Evolutionary conservation across 2,888 invertebrate species (phyloP).

Genomic region (Callimorpha dominula): DNA sequence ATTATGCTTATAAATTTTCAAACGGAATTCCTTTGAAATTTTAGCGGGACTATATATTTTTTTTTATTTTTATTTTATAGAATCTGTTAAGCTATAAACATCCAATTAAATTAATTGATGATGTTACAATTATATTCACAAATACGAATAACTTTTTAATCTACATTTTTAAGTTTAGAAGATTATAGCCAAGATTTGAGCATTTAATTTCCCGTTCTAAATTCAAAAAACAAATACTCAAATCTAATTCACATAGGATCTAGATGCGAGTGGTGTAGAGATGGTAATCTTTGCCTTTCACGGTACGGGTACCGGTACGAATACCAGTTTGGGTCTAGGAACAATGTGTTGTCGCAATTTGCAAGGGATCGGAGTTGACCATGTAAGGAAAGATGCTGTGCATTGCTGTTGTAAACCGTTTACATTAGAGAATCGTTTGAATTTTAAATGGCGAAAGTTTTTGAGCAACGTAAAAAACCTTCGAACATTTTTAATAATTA

Average conservation of each 20-base stretch:
- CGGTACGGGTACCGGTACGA: slow-evolving; percentile 37
- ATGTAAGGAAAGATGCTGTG: slow-evolving; percentile 63
- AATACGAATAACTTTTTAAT: background rate
- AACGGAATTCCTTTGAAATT: slow-evolving; percentile 49
- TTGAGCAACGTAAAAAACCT: background rate
- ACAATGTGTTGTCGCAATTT: slow-evolving; percentile 85
- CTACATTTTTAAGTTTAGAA: slow-evolving; percentile 13
- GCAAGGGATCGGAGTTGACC: slow-evolving; percentile 77
- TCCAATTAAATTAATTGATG: slow-evolving; percentile 19
- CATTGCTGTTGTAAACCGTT: slow-evolving; percentile 48
- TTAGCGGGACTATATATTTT: slow-evolving; percentile 20
- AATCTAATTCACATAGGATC: slow-evolving; percentile 53
- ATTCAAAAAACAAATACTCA: slow-evolving; percentile 33
- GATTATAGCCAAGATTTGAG: slow-evolving; percentile 11
- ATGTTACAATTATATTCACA: slow-evolving; percentile 7
- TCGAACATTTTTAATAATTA: background rate
- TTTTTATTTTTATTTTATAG: slow-evolving; percentile 28
- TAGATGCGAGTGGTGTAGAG: slow-evolving; percentile 53
- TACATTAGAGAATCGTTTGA: slow-evolving; percentile 27
- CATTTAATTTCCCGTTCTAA: slow-evolving; percentile 26
- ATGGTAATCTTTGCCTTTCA: slow-evolving; percentile 59
- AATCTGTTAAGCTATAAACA: slow-evolving; percentile 30
- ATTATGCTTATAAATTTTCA: slow-evolving; percentile 47
- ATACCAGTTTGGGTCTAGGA: slow-evolving; percentile 65
- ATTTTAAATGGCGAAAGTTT: slow-evolving; percentile 22